A percentile compares a stretch with the other conserved stretches of the same genome.
Evolutionary conservation across 2,113 vertebrate genomes (phyloP).

Genomic region (Pygathrix nemaeus): DNA sequence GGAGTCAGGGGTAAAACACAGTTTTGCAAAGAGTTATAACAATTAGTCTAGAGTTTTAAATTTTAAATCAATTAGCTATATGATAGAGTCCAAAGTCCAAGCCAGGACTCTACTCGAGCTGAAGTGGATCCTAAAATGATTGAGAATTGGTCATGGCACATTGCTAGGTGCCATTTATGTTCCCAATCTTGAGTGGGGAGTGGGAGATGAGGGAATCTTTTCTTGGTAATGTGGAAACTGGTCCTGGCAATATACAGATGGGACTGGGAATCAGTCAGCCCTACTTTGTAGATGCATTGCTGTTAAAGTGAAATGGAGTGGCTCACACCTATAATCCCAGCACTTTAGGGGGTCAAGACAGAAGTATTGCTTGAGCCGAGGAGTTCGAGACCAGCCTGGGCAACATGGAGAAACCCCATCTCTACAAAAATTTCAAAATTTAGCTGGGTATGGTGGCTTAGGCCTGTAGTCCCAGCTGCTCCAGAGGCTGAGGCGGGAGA

Average conservation of each 20-base stretch:
- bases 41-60: slow-evolving; percentile 7
- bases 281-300: not conserved
- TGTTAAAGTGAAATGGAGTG: not conserved
- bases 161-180: not conserved
- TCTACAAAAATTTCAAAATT: no score
- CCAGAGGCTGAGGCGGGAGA: no score
- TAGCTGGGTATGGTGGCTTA: no score
- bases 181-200: not conserved
- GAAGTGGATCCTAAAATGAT: slow-evolving; percentile 2
- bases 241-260: not conserved
- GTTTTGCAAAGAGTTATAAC: slow-evolving; percentile 19
- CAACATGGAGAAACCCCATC: no score
- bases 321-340: no score
- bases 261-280: not conserved
- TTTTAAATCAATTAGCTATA: not conserved
- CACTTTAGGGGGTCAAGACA: no score
- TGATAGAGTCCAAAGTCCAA: not conserved
- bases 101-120: not conserved
- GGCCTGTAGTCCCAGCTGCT: no score
- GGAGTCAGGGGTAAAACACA: not conserved
- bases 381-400: no score
- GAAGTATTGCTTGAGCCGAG: no score
- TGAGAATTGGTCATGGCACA: not conserved
- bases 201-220: not conserved
- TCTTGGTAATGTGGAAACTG: not conserved